Evolutionary conservation across 2,888 invertebrate species (phyloP).

Genomic region (Drosophila suboccidentalis): DNA sequence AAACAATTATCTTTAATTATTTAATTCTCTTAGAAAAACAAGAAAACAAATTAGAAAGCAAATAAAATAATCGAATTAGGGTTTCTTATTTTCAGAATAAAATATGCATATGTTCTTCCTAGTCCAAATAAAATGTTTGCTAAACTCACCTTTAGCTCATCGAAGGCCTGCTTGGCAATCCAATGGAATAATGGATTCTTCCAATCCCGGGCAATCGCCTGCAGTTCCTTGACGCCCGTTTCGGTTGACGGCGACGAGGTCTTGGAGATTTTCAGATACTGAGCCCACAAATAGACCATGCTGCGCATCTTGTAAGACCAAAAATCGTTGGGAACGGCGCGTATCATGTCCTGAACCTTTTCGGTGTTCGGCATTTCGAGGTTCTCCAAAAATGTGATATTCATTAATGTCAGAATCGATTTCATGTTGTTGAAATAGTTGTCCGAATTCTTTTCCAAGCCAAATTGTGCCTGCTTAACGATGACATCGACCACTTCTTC

Average conservation of each 20-base stretch:
- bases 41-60: no score
- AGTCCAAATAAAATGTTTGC: no score
- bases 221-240: constrained; percentile 48
- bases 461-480: constrained; percentile 60
- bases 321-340: constrained; percentile 58
- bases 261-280: constrained; percentile 55
- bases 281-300: constrained; percentile 67
- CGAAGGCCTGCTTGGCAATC: constrained; percentile 63
- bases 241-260: constrained; percentile 43
- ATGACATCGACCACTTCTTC: constrained; percentile 64
- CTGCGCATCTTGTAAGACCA: constrained; percentile 66
- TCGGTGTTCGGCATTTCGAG: constrained; percentile 47
- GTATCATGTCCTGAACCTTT: constrained; percentile 64
- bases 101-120: no score
- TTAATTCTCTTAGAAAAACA: no score
- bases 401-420: constrained; percentile 65
- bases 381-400: constrained; percentile 64
- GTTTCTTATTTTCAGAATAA: no score
- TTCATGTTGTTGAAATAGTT: constrained; percentile 69
- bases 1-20: no score
- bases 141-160: constrained; percentile 59
- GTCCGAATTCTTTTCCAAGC: constrained; percentile 58
- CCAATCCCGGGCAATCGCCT: constrained; percentile 60
- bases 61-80: no score
- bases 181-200: constrained; percentile 67